phyloP scores from a whole-genome alignment of 2,113 vertebrate genomes.

The Semicossyphus pulcher region DNA sequence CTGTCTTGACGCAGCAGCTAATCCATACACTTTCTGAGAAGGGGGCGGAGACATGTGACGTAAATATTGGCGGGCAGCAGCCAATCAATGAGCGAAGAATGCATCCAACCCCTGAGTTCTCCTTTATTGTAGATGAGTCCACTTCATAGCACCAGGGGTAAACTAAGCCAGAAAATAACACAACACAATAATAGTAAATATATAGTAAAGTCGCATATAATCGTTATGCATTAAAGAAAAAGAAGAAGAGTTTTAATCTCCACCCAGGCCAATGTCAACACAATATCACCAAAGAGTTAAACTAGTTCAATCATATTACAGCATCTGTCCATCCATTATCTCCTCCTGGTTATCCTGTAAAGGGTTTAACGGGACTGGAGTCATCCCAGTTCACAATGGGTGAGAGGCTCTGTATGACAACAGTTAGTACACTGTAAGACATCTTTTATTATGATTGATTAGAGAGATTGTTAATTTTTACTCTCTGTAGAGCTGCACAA shows the following conservation, averaged over 20 bases:
- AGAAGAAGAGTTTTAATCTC: no score
- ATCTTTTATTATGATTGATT: no score
- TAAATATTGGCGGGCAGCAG: background rate
- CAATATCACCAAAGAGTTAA: background rate
- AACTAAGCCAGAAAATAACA: no score
- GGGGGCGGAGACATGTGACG: constrained; percentile 33
- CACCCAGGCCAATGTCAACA: background rate
- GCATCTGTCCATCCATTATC: background rate
- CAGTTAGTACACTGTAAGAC: no score
- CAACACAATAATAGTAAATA: no score
- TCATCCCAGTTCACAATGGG: background rate
- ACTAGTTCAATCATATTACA: background rate
- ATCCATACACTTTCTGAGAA: no score
- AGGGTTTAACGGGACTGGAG: background rate
- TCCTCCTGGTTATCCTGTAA: background rate
- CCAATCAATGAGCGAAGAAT: constrained; percentile 61
- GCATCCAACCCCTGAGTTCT: constrained; percentile 4
- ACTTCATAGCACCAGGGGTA: no score
- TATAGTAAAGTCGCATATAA: no score
- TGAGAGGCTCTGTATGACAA: background rate
- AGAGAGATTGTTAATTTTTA: no score
- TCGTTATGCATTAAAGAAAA: no score
- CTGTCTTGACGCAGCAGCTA: background rate
- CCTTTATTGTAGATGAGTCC: background rate
- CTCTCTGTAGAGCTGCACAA: no score